Percentiles rank a stretch among this genome's conserved stretches.
These are phyloP conservation scores for Hiodon alosoides DNA, from an alignment of 2,113 vertebrate species.

Conservation along the genomic window DNA sequence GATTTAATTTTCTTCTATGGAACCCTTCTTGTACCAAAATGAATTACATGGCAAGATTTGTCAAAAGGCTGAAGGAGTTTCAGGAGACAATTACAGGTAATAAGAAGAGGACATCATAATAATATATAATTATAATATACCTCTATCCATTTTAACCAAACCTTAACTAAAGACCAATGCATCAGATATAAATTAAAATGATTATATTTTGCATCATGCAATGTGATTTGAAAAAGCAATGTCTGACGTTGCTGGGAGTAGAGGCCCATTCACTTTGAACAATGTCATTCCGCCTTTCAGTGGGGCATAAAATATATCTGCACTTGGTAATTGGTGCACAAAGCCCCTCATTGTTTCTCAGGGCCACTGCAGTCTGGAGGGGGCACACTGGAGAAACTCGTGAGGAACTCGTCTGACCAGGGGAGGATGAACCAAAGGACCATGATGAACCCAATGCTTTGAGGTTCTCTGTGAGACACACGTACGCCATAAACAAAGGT, in stretches of 20 bases:
- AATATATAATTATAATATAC: no score
- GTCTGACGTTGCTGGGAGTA: neutral
- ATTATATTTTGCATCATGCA: neutral
- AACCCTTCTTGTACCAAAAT: neutral
- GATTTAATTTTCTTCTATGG: neutral
- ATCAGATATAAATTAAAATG: neutral
- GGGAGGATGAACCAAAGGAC: no score
- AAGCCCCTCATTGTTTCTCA: conserved; percentile 33
- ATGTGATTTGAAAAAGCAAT: neutral
- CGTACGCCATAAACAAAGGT: no score
- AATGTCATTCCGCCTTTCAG: conserved; percentile 5
- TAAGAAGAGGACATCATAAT: neutral
- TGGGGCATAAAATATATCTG: conserved; percentile 28
- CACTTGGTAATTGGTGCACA: conserved; percentile 36
- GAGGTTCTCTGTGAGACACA: no score
- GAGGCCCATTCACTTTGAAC: neutral
- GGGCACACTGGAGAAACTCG: conserved; percentile 4
- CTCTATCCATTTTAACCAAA: neutral
- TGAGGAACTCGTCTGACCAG: neutral
- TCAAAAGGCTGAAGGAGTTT: neutral
- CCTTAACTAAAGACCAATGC: neutral
- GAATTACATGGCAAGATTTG: neutral
- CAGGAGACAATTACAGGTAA: neutral
- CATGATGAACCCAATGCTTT: no score
- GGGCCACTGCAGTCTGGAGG: neutral